Evolutionary conservation across 2,113 vertebrate genomes (phyloP).

Genomic region (Trichechus manatus): DNA sequence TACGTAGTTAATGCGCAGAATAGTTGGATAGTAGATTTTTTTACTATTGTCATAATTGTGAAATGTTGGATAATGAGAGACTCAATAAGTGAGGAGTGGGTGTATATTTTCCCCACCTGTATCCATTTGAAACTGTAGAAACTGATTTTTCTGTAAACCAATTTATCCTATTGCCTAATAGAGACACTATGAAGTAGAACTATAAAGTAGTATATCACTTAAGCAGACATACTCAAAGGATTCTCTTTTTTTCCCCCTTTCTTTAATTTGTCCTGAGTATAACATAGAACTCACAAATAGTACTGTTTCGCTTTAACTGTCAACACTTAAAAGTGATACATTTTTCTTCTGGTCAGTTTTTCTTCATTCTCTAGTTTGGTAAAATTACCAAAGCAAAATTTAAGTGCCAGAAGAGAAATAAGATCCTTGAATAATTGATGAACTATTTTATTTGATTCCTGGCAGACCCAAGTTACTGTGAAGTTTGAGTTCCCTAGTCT

Average conservation of each 20-base stretch:
- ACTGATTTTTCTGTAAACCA: background rate
- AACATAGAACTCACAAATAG: background rate
- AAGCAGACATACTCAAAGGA: background rate
- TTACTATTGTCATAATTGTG: too few species aligned
- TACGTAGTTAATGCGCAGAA: too few species aligned
- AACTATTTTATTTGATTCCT: conserved; percentile 32
- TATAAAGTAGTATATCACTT: background rate
- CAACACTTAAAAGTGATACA: background rate
- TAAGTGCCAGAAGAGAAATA: conserved; percentile 45
- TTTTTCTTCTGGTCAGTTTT: conserved; percentile 60
- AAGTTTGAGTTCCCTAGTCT: background rate
- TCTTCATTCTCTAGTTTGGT: conserved; percentile 35
- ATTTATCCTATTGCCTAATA: background rate
- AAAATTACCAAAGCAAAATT: conserved; percentile 58
- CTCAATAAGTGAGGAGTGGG: too few species aligned
- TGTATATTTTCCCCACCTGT: background rate
- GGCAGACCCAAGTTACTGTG: background rate
- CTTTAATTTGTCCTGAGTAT: conserved; percentile 23
- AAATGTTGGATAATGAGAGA: too few species aligned
- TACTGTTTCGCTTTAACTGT: conserved; percentile 56
- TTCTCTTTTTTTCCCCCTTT: background rate
- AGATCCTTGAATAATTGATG: background rate
- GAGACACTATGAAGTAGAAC: background rate
- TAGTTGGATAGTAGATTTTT: too few species aligned
- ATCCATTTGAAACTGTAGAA: conserved; percentile 33